Percentiles rank a stretch among this genome's conserved stretches.
phyloP scores from a whole-genome alignment of 2,797 vertebrate genomes.

The Chaetophractus vellerosus region DNA sequence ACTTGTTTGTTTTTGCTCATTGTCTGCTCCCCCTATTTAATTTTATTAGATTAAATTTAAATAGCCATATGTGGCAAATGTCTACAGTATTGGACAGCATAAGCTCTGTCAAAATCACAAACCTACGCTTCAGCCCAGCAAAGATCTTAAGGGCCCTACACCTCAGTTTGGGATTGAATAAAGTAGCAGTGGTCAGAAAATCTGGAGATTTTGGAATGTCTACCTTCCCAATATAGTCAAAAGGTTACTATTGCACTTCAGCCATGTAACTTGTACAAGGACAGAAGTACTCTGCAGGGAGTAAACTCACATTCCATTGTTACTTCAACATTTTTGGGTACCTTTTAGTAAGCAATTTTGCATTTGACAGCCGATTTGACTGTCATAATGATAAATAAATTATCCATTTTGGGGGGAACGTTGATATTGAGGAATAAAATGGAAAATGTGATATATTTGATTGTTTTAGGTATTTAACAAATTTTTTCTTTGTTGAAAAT shows the following conservation, averaged over 20 bases:
- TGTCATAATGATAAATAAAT: slow-evolving; percentile 29
- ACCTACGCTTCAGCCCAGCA: slow-evolving; percentile 35
- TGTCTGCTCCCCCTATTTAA: background rate
- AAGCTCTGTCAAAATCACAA: slow-evolving; percentile 42
- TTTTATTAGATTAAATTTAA: background rate
- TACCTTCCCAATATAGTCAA: background rate
- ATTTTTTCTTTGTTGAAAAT: slow-evolving; percentile 50
- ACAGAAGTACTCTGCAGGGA: background rate
- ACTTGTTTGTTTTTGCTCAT: no score
- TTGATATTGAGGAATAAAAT: slow-evolving; percentile 48
- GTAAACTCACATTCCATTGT: background rate
- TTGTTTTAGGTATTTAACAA: slow-evolving; percentile 54
- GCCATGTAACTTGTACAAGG: background rate
- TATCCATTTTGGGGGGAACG: background rate
- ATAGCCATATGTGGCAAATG: background rate
- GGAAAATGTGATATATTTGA: background rate
- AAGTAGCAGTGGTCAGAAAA: background rate
- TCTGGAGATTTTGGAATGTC: background rate
- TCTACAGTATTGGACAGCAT: background rate
- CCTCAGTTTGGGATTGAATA: background rate
- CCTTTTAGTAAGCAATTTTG: slow-evolving; percentile 51
- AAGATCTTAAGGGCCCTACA: slow-evolving; percentile 32
- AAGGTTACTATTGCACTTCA: background rate
- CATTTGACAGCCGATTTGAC: slow-evolving; percentile 61
- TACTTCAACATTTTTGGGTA: slow-evolving; percentile 45